A percentile compares a stretch with the other conserved stretches of the same genome.
Conservation (phyloP, 2,797 vertebrate species). For the Phataginus tetradactyla region DNA sequence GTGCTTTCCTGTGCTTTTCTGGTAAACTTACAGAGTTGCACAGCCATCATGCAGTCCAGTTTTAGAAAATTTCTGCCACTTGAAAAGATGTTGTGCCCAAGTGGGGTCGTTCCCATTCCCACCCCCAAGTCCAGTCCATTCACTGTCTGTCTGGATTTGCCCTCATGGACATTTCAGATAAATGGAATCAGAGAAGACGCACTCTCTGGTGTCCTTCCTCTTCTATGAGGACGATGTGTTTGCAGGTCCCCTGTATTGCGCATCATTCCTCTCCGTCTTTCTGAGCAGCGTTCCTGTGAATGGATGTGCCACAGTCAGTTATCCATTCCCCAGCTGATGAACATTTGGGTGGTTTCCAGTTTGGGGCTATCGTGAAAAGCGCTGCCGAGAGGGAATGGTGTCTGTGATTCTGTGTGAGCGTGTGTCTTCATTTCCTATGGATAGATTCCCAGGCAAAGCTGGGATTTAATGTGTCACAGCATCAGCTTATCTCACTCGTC, state of each 20-base stretch:
- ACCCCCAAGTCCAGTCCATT: neutral
- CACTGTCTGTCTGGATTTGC: neutral
- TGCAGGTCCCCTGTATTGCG: too few species aligned
- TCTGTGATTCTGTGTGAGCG: neutral
- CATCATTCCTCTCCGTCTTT: neutral
- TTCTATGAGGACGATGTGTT: neutral
- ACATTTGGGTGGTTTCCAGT: neutral
- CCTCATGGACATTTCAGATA: neutral
- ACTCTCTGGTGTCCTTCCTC: neutral
- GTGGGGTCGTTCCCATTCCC: too few species aligned
- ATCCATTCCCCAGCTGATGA: neutral
- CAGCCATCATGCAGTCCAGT: neutral
- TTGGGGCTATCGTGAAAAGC: neutral
- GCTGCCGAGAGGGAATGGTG: neutral
- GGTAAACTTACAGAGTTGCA: neutral
- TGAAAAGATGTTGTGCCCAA: rapidly evolving
- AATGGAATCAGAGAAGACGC: neutral
- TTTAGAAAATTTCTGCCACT: neutral
- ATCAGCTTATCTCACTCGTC: neutral
- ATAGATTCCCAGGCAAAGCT: neutral
- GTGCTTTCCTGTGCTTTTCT: neutral
- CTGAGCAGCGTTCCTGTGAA: neutral
- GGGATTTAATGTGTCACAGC: neutral
- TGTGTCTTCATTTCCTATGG: neutral
- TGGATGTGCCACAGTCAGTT: neutral